A percentile compares a stretch with the other conserved stretches of the same genome.
Conservation (phyloP, 1,140 invertebrate genomes). For the Bradynema listronoti region DNA sequence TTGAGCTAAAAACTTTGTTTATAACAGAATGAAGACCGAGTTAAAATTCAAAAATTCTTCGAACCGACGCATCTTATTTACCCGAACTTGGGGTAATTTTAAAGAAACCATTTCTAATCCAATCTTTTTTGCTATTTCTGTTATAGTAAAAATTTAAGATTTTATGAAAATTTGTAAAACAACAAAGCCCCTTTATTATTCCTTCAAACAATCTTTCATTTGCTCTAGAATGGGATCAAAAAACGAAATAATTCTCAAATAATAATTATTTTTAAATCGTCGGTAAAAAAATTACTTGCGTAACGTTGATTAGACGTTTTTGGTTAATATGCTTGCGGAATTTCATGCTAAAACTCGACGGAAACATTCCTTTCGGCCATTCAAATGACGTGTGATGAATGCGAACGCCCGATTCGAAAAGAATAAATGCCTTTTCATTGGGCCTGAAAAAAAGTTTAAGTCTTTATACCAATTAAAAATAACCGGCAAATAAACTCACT, state of each 20-base stretch:
- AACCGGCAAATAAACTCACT: conserved; percentile 61
- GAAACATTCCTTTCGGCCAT: conserved; percentile 93
- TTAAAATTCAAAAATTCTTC: no score
- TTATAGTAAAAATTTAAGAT: no score
- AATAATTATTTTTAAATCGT: no score
- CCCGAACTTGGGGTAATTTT: background rate
- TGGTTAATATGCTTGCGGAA: conserved; percentile 94
- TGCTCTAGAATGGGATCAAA: no score
- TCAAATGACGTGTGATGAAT: conserved; percentile 90
- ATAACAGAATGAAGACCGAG: no score
- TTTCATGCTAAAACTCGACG: conserved; percentile 96
- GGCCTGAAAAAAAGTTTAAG: conserved; percentile 59
- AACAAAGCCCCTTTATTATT: background rate
- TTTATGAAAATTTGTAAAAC: no score
- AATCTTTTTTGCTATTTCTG: no score
- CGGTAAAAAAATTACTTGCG: conserved; percentile 59
- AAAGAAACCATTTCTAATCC: no score
- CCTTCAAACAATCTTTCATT: no score
- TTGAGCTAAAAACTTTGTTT: no score
- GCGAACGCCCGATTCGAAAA: conserved; percentile 86
- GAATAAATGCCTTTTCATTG: conserved; percentile 72
- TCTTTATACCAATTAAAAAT: background rate
- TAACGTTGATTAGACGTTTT: conserved; percentile 65
- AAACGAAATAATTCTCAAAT: no score
- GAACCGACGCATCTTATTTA: no score